phyloP scores from a whole-genome alignment of 2,113 vertebrate species.

The Mungos mungo region DNA sequence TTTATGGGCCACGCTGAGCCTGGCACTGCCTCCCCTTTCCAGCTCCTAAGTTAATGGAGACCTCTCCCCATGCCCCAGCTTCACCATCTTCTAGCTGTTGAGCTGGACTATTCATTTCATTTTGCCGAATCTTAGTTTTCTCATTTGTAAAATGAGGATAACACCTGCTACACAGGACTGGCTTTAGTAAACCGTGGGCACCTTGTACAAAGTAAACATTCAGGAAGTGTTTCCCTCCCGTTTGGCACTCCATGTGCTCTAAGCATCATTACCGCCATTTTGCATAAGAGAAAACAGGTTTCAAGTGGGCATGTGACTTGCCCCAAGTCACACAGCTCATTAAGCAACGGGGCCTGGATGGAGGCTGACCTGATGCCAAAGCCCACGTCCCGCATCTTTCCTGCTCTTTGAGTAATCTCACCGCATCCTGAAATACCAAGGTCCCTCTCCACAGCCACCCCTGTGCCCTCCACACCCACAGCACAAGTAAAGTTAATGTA shows the following conservation, averaged over 20 bases:
- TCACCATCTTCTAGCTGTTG: background rate
- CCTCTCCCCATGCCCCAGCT: background rate
- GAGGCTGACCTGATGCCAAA: background rate
- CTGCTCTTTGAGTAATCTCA: background rate
- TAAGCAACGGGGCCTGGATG: background rate
- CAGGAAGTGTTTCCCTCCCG: background rate
- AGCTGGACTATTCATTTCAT: background rate
- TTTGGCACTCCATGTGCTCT: background rate
- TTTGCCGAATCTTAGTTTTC: background rate
- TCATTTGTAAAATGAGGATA: background rate
- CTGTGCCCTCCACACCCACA: background rate
- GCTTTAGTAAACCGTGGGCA: background rate
- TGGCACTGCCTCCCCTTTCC: background rate
- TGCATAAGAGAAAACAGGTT: background rate
- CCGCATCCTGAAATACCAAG: background rate
- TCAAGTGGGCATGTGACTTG: background rate
- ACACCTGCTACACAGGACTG: background rate
- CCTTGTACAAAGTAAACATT: background rate
- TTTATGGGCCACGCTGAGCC: too few relatives aligned
- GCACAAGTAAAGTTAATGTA: background rate
- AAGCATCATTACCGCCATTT: background rate
- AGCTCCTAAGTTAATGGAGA: background rate
- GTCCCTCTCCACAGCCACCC: too few relatives aligned
- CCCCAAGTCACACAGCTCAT: background rate
- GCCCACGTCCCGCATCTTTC: background rate